Percentiles rank a stretch among this genome's conserved stretches.
Evolutionary conservation across 2,888 invertebrate species (phyloP).

Genomic region (Drosophila putrida): DNA sequence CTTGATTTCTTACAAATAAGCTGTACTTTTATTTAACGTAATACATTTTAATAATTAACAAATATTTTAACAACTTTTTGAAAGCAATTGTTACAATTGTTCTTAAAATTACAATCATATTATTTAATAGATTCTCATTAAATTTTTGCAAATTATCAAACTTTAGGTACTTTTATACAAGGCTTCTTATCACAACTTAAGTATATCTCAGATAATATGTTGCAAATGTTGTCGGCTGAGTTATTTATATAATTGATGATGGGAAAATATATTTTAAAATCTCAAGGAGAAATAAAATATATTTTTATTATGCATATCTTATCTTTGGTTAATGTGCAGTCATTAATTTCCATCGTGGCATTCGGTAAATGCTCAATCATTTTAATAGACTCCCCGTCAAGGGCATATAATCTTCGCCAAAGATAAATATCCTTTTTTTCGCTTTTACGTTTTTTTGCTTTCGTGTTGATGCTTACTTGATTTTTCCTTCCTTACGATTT

Average conservation of each 20-base stretch:
- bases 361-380: constrained; percentile 56
- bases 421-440: constrained; percentile 45
- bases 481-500: constrained; percentile 80
- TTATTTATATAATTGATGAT: constrained; percentile 4
- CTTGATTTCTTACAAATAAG: too few relatives aligned
- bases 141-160: too few relatives aligned
- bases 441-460: constrained; percentile 20
- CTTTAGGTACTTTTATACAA: too few relatives aligned
- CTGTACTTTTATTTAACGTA: too few relatives aligned
- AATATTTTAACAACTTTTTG: too few relatives aligned
- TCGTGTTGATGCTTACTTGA: constrained; percentile 71
- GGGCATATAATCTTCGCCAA: constrained; percentile 60
- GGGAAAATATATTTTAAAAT: constrained; percentile 17
- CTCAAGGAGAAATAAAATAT: constrained; percentile 20
- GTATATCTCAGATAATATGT: too few relatives aligned
- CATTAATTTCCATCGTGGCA: constrained; percentile 35
- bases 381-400: constrained; percentile 53
- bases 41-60: too few relatives aligned
- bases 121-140: too few relatives aligned
- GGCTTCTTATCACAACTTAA: too few relatives aligned
- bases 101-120: too few relatives aligned
- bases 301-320: constrained; percentile 23
- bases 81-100: too few relatives aligned
- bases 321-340: constrained; percentile 30
- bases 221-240: too few relatives aligned